Base-by-base conservation (phyloP, 2,888 invertebrate genomes). In the Drymonia ruficornis region DNA sequence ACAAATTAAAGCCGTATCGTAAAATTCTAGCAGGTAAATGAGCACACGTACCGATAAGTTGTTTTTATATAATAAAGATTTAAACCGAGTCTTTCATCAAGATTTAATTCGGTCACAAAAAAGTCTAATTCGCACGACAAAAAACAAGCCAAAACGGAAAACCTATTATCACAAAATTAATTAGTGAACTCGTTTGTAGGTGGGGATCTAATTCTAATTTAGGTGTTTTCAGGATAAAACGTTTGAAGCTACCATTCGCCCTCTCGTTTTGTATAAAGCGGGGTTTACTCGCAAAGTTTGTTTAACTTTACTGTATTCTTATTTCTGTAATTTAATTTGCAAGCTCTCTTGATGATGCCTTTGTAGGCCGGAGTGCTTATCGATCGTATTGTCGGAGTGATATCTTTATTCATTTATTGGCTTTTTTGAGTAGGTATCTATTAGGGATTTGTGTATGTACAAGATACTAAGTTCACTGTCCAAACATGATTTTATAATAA, bases 151-250 rank as follows among this genome's bases (percentile, higher is more conserved):
- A 71, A 66, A 74, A 61, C 64, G 72, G 72, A 70, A 74, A 76
- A 80, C 72, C 78, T 79, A 78, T 80, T 84, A 81, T 77, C 78
- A 72, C 74, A 71, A 81, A 83, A 83, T 82, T 84, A 84, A 84
- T 84, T 84, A 83, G 81, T 72, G 64, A 78, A 80, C 79, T 80
- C 78, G 73, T 83, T 81, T 79, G 81, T 78, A 78, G 74, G 67
- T 70, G 63, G 65, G 71, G 76, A 77, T 81, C 79, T 81, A 78
- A 83, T 80, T 83, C 78, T 78, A 83, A 83, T 80, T 84, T 78
- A 80, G 71, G 70, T 73, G 69, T 81, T 78, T 76, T 63, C 65
- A 54, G 72, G 70, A 70, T 80, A 78, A 77, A 77, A 67, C 72
- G 72, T 74, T 78, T 63, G 61, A 61, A 72, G 53, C 62, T 54